Percentiles rank a stretch among this genome's conserved stretches.
Conservation (phyloP, 2,113 vertebrate species). For the Brevimyrus niger region DNA sequence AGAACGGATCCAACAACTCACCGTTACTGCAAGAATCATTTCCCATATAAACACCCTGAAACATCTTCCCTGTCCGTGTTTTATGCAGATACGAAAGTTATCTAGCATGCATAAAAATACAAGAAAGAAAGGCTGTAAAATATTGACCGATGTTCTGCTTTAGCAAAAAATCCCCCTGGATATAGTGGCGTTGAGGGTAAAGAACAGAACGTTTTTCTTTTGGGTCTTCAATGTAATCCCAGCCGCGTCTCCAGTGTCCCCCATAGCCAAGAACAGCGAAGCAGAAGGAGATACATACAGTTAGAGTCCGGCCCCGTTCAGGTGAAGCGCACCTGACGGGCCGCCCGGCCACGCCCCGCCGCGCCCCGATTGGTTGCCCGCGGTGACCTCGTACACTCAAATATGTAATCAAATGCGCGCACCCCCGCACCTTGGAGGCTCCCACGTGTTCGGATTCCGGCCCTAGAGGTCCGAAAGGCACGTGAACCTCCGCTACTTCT, state of each 20-base stretch:
- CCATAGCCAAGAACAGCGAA: background rate
- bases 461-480: background rate
- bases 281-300: background rate
- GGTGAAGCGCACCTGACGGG: slow-evolving; percentile 5
- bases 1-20: background rate
- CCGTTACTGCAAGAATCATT: slow-evolving; percentile 13
- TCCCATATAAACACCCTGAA: background rate
- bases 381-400: background rate
- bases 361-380: background rate
- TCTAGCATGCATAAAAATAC: background rate
- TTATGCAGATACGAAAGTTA: background rate
- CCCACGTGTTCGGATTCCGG: background rate
- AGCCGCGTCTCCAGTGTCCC: background rate
- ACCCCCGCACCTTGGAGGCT: background rate
- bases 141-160: background rate
- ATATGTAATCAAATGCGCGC: background rate
- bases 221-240: background rate
- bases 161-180: background rate
- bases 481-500: background rate
- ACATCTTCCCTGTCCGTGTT: background rate
- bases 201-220: background rate
- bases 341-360: background rate
- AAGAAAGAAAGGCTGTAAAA: background rate
- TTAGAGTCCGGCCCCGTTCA: background rate
- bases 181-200: background rate